Conservation (phyloP, 2,888 invertebrate species). For the Tubulanus polymorphus region DNA sequence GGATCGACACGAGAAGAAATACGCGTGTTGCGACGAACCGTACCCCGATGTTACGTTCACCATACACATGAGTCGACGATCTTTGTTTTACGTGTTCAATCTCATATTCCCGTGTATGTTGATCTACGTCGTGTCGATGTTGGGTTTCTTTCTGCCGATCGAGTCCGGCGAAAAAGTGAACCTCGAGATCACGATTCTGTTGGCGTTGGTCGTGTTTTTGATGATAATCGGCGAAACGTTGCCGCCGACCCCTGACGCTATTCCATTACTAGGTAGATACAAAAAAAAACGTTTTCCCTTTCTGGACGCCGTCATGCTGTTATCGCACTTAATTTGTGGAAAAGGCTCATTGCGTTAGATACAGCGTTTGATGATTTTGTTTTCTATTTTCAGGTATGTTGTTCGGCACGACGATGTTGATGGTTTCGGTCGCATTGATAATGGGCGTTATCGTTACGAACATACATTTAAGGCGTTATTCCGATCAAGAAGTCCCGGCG, state of each 20-base stretch:
- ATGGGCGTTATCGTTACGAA: too few species aligned
- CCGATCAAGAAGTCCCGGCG: too few species aligned
- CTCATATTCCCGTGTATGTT: slow-evolving; percentile 24
- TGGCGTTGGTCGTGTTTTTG: slow-evolving; percentile 25
- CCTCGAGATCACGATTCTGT: slow-evolving; percentile 24
- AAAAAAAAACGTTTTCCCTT: too few species aligned
- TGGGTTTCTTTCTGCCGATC: slow-evolving; percentile 26
- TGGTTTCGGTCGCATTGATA: too few species aligned
- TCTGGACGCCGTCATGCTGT: too few species aligned
- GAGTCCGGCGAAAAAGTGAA: slow-evolving; percentile 26
- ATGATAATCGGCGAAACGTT: slow-evolving; percentile 24
- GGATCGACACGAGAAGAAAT: slow-evolving; percentile 54
- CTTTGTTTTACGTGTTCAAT: slow-evolving; percentile 22
- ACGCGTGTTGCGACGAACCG: slow-evolving; percentile 40
- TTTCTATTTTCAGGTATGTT: too few species aligned
- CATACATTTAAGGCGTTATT: too few species aligned
- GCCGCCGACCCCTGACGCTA: slow-evolving; percentile 24
- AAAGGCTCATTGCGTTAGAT: too few species aligned
- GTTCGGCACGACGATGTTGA: too few species aligned
- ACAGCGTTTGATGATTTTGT: not conserved
- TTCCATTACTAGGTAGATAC: slow-evolving; percentile 23
- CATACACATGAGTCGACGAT: slow-evolving; percentile 23
- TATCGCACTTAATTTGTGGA: too few species aligned
- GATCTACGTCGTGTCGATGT: slow-evolving; percentile 25
- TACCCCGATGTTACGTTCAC: slow-evolving; percentile 39